Evolutionary conservation across 2,797 vertebrate species (phyloP).

Genomic region (Silurus aristotelis): DNA sequence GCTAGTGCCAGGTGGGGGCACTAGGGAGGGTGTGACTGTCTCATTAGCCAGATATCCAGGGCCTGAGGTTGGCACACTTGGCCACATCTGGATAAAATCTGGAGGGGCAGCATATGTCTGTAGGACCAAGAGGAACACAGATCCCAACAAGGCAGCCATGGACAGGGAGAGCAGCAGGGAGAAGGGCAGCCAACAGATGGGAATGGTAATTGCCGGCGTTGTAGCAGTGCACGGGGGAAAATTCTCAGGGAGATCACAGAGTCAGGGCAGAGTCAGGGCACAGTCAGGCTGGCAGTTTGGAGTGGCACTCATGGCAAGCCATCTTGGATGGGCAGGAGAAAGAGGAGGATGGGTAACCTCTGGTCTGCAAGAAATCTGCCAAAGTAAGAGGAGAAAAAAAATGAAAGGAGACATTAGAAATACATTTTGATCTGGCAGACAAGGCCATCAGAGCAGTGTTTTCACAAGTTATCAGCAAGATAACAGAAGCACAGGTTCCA

Average conservation of each 20-base stretch:
- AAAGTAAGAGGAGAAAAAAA: constrained; percentile 57
- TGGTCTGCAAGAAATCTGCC: constrained; percentile 74
- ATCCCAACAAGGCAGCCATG: constrained; percentile 84
- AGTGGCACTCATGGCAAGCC: constrained; percentile 64
- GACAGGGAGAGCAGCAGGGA: constrained; percentile 55
- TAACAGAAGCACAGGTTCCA: not conserved
- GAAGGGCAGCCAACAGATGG: constrained; percentile 33
- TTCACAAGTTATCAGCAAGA: constrained; percentile 37
- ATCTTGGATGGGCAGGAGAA: constrained; percentile 62
- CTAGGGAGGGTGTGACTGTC: constrained; percentile 71
- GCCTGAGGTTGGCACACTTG: constrained; percentile 66
- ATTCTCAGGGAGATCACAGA: constrained; percentile 52
- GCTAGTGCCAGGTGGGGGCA: constrained; percentile 82
- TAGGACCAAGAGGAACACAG: constrained; percentile 81
- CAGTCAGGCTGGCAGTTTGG: constrained; percentile 53
- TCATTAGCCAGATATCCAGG: constrained; percentile 65
- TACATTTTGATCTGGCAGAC: constrained; percentile 1
- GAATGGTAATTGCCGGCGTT: constrained; percentile 37
- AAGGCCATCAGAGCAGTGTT: constrained; percentile 40
- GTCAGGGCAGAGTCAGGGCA: not conserved
- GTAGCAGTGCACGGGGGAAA: constrained; percentile 28
- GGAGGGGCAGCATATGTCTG: constrained; percentile 74
- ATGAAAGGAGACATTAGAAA: constrained; percentile 54
- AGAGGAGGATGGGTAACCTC: constrained; percentile 63
- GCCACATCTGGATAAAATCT: constrained; percentile 66